Percentiles rank a stretch among this genome's conserved stretches.
Evolutionary conservation across 35 echinoderm and acorn worm genomes (phyloP).

Genomic region (Strongylocentrotus purpuratus): DNA sequence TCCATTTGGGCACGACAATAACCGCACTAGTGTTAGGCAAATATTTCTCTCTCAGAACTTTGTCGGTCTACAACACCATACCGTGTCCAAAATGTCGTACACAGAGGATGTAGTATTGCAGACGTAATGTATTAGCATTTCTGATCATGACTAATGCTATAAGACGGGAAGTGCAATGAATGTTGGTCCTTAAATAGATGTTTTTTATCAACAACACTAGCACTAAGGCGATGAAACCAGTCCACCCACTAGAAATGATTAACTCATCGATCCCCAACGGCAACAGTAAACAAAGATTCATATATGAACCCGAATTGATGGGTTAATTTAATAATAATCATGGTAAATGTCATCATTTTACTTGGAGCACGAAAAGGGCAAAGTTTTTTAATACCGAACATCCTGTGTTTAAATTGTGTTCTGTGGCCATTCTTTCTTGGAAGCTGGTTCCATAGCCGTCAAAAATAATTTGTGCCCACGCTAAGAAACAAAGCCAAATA

Average conservation of each 20-base stretch:
- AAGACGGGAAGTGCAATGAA: neutral
- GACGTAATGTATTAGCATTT: constrained; percentile 11
- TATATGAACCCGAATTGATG: neutral
- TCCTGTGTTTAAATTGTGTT: neutral
- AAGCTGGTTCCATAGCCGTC: neutral
- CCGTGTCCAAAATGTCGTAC: neutral
- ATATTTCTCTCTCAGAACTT: neutral
- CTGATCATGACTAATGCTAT: neutral
- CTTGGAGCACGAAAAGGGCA: neutral
- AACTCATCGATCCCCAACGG: neutral
- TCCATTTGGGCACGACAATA: no score
- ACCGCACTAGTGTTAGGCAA: neutral
- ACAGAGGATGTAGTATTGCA: neutral
- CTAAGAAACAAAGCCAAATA: no score
- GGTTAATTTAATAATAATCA: neutral
- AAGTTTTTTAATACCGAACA: neutral
- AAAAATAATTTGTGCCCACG: no score
- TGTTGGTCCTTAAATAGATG: neutral
- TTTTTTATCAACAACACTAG: neutral
- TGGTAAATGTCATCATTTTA: neutral
- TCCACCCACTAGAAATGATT: neutral
- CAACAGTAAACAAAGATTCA: neutral
- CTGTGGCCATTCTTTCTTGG: neutral
- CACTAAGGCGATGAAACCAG: neutral
- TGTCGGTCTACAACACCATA: neutral